Evolutionary conservation across 2,113 vertebrate genomes (phyloP).

Genomic region (Erythrolamprus reginae): DNA sequence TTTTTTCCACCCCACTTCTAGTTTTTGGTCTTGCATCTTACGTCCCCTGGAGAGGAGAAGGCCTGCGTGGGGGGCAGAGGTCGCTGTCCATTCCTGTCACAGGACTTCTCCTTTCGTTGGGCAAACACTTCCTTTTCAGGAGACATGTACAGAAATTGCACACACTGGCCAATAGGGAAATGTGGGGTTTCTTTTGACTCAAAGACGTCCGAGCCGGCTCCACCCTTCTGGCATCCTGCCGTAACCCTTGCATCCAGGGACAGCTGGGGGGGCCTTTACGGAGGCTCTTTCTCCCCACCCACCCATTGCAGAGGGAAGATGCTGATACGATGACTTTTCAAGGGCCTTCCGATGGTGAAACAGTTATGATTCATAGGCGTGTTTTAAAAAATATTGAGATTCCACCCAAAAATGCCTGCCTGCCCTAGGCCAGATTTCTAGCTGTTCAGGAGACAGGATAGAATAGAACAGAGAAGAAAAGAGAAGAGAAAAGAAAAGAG

Average conservation of each 20-base stretch:
- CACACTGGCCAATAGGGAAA: not conserved
- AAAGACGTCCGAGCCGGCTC: not conserved
- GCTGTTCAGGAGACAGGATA: not conserved
- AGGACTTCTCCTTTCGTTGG: not conserved
- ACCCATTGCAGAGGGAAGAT: conserved; percentile 19
- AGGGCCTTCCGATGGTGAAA: conserved; percentile 35
- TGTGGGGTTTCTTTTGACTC: not conserved
- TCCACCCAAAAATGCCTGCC: conserved; percentile 11
- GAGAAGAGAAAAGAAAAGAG: too few relatives aligned
- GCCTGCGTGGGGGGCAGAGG: not conserved
- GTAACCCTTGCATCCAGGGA: not conserved
- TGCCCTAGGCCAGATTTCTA: not conserved
- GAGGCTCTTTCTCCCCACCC: not conserved
- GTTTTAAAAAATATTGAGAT: not conserved
- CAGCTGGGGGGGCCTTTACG: too few relatives aligned
- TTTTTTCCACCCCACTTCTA: not conserved
- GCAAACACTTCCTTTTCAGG: not conserved
- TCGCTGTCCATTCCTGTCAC: not conserved
- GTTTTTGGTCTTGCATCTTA: not conserved
- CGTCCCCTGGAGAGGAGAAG: not conserved
- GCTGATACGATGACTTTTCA: conserved; percentile 21
- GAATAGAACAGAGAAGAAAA: too few relatives aligned
- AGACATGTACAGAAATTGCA: not conserved
- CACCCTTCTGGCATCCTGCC: not conserved
- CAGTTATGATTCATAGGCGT: not conserved